These are phyloP conservation scores for Etheostoma nigrum DNA, from an alignment of 2,797 vertebrate genomes.

Conservation along the genomic window DNA sequence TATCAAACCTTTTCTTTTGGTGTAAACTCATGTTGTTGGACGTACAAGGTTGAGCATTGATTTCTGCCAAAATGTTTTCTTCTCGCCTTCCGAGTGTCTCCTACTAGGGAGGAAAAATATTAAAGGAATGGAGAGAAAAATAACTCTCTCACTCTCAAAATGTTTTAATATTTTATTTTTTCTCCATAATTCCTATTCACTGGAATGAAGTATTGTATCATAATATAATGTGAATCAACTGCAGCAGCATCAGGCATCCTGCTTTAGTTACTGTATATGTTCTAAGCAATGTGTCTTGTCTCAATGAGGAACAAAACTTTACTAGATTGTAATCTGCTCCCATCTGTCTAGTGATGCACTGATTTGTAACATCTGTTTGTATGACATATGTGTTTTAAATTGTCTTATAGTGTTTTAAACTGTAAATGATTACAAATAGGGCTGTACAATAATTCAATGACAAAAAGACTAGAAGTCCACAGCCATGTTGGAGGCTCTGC, in stretches of 20 bases:
- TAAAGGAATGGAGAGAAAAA: conserved; percentile 46
- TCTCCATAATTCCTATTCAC: background rate
- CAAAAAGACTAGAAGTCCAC: background rate
- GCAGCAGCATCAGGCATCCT: background rate
- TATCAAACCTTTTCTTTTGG: conserved; percentile 31
- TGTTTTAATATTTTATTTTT: background rate
- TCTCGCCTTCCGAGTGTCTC: conserved; percentile 45
- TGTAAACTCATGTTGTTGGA: conserved; percentile 42
- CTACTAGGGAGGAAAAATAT: conserved; percentile 49
- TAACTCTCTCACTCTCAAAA: conserved; percentile 30
- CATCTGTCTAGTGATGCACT: background rate
- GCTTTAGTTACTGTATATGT: background rate
- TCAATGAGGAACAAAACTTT: background rate
- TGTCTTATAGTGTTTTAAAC: background rate
- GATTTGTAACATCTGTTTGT: background rate
- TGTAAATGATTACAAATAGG: background rate
- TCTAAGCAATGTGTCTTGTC: background rate
- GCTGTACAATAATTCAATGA: background rate
- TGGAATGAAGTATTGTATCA: background rate
- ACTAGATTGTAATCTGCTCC: background rate
- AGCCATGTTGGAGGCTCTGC: background rate
- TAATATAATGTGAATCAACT: background rate
- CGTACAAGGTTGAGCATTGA: conserved; percentile 26
- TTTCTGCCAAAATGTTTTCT: conserved; percentile 39
- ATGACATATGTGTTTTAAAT: background rate